Conservation (phyloP, 1,140 invertebrate species). For the Stenopsyche tienmushanensis region DNA sequence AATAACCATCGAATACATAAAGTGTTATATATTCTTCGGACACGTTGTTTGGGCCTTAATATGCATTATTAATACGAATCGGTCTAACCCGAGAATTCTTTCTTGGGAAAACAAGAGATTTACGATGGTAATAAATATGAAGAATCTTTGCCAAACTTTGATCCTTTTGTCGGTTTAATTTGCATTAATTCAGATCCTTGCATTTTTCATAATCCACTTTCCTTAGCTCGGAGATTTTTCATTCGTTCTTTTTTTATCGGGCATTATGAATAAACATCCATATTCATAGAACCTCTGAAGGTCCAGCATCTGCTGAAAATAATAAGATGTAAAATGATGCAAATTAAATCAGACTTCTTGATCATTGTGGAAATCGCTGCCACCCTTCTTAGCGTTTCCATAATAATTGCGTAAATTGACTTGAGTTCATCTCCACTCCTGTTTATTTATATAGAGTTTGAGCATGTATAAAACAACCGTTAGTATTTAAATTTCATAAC, state of each 20-base stretch:
- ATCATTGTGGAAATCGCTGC: constrained; percentile 21
- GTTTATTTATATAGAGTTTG: background rate
- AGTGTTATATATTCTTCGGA: too few species aligned
- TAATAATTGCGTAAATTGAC: constrained; percentile 23
- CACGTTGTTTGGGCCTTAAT: too few species aligned
- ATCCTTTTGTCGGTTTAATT: too few species aligned
- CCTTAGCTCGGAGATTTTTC: background rate
- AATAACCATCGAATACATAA: too few species aligned
- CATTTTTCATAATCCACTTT: constrained; percentile 6
- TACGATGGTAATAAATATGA: too few species aligned
- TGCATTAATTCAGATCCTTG: background rate
- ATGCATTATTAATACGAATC: too few species aligned
- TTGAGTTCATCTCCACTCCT: background rate
- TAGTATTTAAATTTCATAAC: too few species aligned
- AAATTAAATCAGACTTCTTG: constrained; percentile 32
- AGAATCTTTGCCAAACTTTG: too few species aligned
- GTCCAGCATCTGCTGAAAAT: background rate
- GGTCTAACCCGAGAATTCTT: too few species aligned
- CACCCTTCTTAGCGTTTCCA: constrained; percentile 1
- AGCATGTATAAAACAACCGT: constrained; percentile 15
- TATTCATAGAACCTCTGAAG: constrained; percentile 25
- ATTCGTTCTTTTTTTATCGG: background rate
- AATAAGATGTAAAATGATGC: constrained; percentile 34
- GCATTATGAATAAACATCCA: constrained; percentile 24
- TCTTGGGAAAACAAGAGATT: too few species aligned